Conservation (phyloP, 2,797 vertebrate genomes). For the Holocentrus rufus region DNA sequence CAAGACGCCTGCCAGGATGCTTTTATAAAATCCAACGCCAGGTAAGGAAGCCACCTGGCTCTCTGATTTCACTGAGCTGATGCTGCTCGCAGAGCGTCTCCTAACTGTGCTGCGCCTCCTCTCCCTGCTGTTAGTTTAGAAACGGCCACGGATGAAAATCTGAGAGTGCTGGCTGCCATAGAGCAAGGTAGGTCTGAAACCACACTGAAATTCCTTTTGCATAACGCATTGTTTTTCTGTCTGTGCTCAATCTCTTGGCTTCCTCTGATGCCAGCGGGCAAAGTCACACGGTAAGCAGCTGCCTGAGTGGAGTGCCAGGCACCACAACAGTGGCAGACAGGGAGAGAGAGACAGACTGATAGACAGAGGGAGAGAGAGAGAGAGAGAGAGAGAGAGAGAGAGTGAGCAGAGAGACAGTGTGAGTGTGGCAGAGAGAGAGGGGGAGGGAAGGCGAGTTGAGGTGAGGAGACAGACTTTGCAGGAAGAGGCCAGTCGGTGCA, state of each 20-base stretch:
- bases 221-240: background rate
- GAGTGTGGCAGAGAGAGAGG: no score
- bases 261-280: background rate
- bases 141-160: slow-evolving; percentile 79
- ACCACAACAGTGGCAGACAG: slow-evolving; percentile 23
- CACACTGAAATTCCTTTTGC: background rate
- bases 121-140: slow-evolving; percentile 74
- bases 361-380: slow-evolving; percentile 1
- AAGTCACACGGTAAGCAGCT: slow-evolving; percentile 33
- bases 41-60: slow-evolving; percentile 70
- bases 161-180: slow-evolving; percentile 83
- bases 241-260: slow-evolving; percentile 4
- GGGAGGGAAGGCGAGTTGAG: background rate
- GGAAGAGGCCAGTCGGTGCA: background rate
- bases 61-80: no score
- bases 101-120: slow-evolving; percentile 13
- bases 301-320: slow-evolving; percentile 23
- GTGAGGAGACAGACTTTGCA: background rate
- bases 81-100: no score
- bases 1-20: slow-evolving; percentile 81
- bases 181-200: slow-evolving; percentile 79
- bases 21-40: slow-evolving; percentile 72
- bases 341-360: slow-evolving; percentile 15
- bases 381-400: background rate
- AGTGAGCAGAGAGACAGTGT: background rate